Percentiles rank a stretch among this genome's conserved stretches.
Evolutionary conservation across 2,888 invertebrate genomes (phyloP).

Genomic region (Camponotus fellah): DNA sequence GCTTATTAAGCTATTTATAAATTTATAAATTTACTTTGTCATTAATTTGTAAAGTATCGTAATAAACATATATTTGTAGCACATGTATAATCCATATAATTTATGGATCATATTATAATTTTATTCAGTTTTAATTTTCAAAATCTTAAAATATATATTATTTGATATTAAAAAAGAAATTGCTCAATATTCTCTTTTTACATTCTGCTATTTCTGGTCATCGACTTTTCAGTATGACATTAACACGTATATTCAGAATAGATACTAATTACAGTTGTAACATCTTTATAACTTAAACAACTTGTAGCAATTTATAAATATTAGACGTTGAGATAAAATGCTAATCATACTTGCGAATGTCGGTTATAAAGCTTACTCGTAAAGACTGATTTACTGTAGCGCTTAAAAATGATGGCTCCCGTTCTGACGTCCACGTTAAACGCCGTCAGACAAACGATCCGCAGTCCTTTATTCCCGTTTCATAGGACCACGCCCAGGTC

Average conservation of each 20-base stretch:
- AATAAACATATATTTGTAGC: background rate
- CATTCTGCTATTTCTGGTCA: background rate
- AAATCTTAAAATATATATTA: background rate
- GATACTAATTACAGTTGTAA: background rate
- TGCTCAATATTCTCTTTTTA: background rate
- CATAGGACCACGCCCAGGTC: slow-evolving; percentile 70
- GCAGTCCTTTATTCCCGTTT: slow-evolving; percentile 61
- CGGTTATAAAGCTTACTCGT: slow-evolving; percentile 26
- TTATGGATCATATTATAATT: background rate
- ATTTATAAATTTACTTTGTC: background rate
- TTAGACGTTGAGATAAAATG: background rate
- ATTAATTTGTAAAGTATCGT: background rate
- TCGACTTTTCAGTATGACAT: background rate
- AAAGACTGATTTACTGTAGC: slow-evolving; percentile 40
- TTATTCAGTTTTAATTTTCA: background rate
- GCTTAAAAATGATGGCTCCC: slow-evolving; percentile 37
- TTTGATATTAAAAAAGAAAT: background rate
- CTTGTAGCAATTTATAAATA: background rate
- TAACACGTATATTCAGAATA: background rate
- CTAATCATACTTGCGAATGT: slow-evolving; percentile 21
- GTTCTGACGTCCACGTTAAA: slow-evolving; percentile 34
- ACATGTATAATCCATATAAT: background rate
- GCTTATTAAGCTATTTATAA: background rate
- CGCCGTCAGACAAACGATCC: slow-evolving; percentile 36
- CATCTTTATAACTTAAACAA: background rate